Evolutionary conservation across 2,797 vertebrate species (phyloP), one percentile per base, ranked within the genome.

Genomic region (Galaxias olidus): DNA sequence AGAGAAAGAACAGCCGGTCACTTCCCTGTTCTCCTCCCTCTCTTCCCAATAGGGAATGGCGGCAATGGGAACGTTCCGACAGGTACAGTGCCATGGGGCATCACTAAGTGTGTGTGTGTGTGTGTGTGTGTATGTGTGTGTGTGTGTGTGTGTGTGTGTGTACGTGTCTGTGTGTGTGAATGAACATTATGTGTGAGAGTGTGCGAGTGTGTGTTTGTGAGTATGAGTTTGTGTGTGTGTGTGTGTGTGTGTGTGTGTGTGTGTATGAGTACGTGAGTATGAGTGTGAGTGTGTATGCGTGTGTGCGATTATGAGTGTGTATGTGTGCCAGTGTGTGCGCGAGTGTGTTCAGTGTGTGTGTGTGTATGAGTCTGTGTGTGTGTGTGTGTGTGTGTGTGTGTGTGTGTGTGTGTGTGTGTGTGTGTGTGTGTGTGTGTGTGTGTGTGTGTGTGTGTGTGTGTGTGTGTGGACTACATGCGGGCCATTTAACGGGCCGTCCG

Each of bases 401-500:
- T 41, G 20, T 56, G 20, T 14, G 20, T 20, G 9, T 56, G 9
- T 46, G 45, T 46, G 9, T 46, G 45, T 13, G 49, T 10, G 45
- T 46, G 45, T 46, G 19, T 13, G 44, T 1, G 15, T 2, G 8
- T 8, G 20, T 19, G 48, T 50, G 47, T 41, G 30, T 41, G n/a
- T 46, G 18, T 40, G 42, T 30, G 43, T 20, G 42, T 44, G 12
- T 40, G 45, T 47, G 10, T 59, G 61, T 57, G 43, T 17, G 59
- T 62, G 63, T 61, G 58, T 59, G n/a, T 65, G 7, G 52, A 10
- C 43, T 48, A 48, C n/a, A n/a, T n/a, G n/a, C n/a, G n/a, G n/a
- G n/a, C n/a, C n/a, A n/a, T 55, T 66, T 53, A 64, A 69, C 20
- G 62, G 67, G 18, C 49, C 54, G 41, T 72, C 52, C 69, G 66